Evolutionary conservation across 2,113 vertebrate genomes (phyloP).

Genomic region (Dasyornis broadbenti): DNA sequence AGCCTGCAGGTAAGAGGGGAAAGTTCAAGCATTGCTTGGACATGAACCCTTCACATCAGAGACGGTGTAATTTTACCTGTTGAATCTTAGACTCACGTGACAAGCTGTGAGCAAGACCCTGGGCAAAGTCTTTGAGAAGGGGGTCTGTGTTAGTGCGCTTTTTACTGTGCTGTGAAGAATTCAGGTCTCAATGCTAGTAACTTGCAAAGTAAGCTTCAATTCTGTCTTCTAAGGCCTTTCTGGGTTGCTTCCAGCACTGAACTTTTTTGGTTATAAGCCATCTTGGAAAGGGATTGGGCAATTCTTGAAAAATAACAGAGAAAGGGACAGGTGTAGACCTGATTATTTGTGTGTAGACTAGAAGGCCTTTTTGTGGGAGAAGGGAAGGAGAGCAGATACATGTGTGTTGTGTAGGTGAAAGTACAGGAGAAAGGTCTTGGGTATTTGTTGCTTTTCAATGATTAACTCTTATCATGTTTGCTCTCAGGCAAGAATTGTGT

Average conservation of each 20-base stretch:
- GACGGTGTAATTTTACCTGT: not conserved
- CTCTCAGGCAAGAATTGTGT: not conserved
- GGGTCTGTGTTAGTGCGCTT: not conserved
- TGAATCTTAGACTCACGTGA: not conserved
- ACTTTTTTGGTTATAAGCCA: accelerated
- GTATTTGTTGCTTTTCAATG: not conserved
- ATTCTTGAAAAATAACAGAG: not conserved
- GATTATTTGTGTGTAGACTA: not conserved
- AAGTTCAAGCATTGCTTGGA: not conserved
- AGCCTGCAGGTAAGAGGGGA: not conserved
- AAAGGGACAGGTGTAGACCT: not conserved
- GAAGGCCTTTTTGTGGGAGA: not conserved
- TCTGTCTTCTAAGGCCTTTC: not conserved
- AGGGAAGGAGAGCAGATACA: not conserved
- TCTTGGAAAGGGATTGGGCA: not conserved
- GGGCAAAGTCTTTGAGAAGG: not conserved
- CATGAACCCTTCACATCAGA: not conserved
- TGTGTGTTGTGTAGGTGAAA: not conserved
- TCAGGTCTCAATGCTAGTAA: not conserved
- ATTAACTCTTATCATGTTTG: not conserved
- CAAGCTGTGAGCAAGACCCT: not conserved
- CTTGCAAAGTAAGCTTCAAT: not conserved
- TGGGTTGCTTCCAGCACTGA: accelerated
- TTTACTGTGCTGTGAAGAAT: not conserved
- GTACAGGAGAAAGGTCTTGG: not conserved